Evolutionary conservation across 2,113 vertebrate species (phyloP), one percentile per base, ranked within the genome.

Genomic region (Sinocyclocheilus maitianheensis): DNA sequence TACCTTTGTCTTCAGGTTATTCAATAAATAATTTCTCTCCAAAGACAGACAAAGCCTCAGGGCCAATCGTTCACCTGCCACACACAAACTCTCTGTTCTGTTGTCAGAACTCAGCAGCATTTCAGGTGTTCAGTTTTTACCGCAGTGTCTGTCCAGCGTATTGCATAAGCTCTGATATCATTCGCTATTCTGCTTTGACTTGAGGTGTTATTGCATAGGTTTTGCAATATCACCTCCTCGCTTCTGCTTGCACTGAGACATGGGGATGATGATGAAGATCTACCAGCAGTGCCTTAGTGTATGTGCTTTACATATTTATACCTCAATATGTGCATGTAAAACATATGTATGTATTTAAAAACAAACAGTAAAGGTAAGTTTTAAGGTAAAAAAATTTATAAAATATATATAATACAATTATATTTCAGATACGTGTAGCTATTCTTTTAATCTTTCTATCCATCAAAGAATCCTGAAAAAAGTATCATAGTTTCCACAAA

Each of bases 131-230:
- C 80, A 26, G 11, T 69, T 63, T 83, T 37, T 77, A 77, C 55
- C 0, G 48, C 13, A 24, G 26, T 63, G n/a, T 18, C 62, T 40
- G 74, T 67, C 76, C 65, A 55, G 63, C n/a, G 0, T 81, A 67
- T 88, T 88, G 60, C 84, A 85, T 85, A 84, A 86, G 75, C 58
- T 76, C 63, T 63, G 40, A 40, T 55, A 81, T 81, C 12, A 80
- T 67, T 26, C 46, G 6, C 4, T 40, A 75, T 84, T 24, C 20
- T 72, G 48, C 63, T 40, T 14, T 76, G 11, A 18, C 76, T 48
- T 4, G 5, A 81, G 77, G 69, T 75, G 30, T 63, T 75, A 83
- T 58, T 69, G 60, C 62, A 5, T 53, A 22, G 55, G 16, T 14
- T 82, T 82, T 34, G 46, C 16, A 82, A 82, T 71, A 22, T 51